A percentile compares a stretch with the other conserved stretches of the same genome.
Evolutionary conservation across 2,888 invertebrate species (phyloP).

Genomic region (Heliconius ismenius): DNA sequence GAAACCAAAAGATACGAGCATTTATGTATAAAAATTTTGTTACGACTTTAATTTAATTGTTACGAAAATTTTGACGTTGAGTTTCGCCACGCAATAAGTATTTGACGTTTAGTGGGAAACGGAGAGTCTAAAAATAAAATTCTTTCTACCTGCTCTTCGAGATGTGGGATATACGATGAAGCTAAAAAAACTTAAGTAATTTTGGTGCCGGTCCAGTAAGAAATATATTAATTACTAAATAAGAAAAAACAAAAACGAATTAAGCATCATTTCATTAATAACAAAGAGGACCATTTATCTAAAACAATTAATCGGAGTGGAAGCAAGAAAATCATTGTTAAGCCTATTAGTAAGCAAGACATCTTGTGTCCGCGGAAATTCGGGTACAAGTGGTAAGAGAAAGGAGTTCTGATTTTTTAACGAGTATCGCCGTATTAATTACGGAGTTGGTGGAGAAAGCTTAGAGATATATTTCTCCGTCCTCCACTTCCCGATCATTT

Average conservation of each 20-base stretch:
- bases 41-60: no score
- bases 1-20: no score
- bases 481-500: no score
- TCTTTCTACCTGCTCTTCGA: neutral
- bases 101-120: no score
- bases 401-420: neutral
- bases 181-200: neutral
- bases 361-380: slow-evolving; percentile 38
- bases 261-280: slow-evolving; percentile 39
- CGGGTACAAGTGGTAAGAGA: slow-evolving; percentile 34
- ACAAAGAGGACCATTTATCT: slow-evolving; percentile 45
- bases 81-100: no score
- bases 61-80: no score
- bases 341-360: slow-evolving; percentile 50
- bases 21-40: no score
- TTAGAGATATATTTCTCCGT: neutral
- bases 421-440: neutral
- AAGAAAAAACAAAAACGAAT: slow-evolving; percentile 9
- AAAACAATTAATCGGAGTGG: slow-evolving; percentile 51
- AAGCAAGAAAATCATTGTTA: slow-evolving; percentile 49
- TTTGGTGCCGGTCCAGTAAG: neutral
- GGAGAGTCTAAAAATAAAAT: neutral
- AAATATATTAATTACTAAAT: slow-evolving; percentile 6
- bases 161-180: neutral
- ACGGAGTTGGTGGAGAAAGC: neutral